Base-by-base conservation (phyloP, 2,113 vertebrate genomes). In the Cavia porcellus region DNA sequence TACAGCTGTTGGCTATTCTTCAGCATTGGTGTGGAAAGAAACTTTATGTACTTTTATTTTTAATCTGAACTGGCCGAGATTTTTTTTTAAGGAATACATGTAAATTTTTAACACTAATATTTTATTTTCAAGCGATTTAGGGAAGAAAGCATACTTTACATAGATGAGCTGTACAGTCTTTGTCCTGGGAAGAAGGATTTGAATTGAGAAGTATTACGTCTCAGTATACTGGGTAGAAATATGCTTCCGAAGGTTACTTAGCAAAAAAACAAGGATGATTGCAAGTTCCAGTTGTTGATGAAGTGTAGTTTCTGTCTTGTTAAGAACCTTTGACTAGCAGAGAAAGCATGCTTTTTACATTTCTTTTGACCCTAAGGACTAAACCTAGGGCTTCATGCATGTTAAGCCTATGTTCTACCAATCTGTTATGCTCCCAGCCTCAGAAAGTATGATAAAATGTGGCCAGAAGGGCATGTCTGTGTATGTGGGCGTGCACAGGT, bases 71-170 rank as follows among this genome's bases (percentile, higher is more conserved):
- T 93, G 4, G 61, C 64, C 68, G 38, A 66, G 72, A 0, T 74
- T 66, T 93, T 50, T 22, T 42, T 20, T 68, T 24, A 28, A 88
- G 77, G 20, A 52, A 35, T 45, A n/a, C 0, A 13, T 68, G 8
- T 52, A 86, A 66, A 24, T 90, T 92, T 96, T 95, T 89, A 87
- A 87, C 50, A 59, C 5, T 74, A 57, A 93, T 45, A 30, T 12
- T 52, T 68, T 38, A 15, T 59, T 92, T 95, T 96, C 68, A 95
- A 89, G 35, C 38, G 52, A 92, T 13, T 20, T 38, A 91, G 79
- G 79, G 59, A 83, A 86, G 66, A 95, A 92, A 94, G 42, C 25
- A 74, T 19, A 35, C n/a, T 84, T 35, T 68, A 79, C 72, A 8
- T 70, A 47, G 74, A 79, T 82, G 80, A 86, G 50, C 28, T 92